phyloP scores from a whole-genome alignment of 2,113 vertebrate species.

The Rhinolophus ferrumequinum region DNA sequence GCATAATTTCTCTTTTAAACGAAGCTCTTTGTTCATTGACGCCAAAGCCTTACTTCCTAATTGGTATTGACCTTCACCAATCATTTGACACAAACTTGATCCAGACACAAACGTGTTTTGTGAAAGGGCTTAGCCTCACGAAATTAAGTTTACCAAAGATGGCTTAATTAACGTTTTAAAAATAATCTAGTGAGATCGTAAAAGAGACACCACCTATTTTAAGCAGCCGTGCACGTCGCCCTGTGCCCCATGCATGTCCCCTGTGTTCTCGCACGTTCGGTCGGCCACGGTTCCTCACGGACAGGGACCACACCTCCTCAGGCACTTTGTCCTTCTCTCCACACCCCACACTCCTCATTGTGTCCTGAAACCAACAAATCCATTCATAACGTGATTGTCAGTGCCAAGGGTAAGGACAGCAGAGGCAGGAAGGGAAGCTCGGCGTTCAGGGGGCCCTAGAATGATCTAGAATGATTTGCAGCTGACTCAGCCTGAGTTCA shows the following conservation, averaged over 20 bases:
- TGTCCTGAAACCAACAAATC: neutral
- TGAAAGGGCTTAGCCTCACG: neutral
- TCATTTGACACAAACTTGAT: neutral
- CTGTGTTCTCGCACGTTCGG: neutral
- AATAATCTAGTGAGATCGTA: neutral
- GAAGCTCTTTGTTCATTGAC: neutral
- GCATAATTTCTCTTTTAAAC: neutral
- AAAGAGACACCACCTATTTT: neutral
- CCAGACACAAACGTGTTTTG: neutral
- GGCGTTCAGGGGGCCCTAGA: neutral
- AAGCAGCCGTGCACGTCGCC: rapidly evolving
- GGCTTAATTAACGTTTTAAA: neutral
- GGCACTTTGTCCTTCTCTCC: too few relatives aligned
- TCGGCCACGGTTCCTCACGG: neutral
- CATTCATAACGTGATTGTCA: neutral
- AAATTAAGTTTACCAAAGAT: neutral
- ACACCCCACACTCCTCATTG: rapidly evolving
- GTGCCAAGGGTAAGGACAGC: neutral
- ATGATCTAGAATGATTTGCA: neutral
- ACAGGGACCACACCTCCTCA: rapidly evolving
- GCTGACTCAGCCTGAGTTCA: neutral
- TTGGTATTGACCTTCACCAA: too few relatives aligned
- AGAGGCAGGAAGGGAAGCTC: neutral
- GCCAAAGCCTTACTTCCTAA: neutral
- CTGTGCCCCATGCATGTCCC: rapidly evolving